phyloP scores from a whole-genome alignment of 2,888 invertebrate genomes.

The Eueremaeus valkanovi region DNA sequence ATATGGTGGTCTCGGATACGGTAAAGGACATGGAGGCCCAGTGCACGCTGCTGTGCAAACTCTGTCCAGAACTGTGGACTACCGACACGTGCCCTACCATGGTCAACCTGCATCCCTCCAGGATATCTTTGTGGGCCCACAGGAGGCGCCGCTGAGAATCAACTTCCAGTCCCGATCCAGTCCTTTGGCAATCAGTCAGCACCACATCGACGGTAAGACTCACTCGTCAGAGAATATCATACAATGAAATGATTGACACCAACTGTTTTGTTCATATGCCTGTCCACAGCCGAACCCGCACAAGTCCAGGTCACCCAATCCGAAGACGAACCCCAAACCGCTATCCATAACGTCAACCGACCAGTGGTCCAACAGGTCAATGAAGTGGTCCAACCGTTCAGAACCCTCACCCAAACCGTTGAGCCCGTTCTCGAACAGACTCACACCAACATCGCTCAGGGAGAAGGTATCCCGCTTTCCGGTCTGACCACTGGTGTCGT shows the following conservation, averaged over 20 bases:
- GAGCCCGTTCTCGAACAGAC: conserved; percentile 31
- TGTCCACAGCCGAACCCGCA: conserved; percentile 26
- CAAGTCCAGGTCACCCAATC: conserved; percentile 25
- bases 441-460: conserved; percentile 27
- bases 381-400: conserved; percentile 33
- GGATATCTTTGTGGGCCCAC: conserved; percentile 19
- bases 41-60: neutral
- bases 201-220: conserved; percentile 35
- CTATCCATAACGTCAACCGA: conserved; percentile 13
- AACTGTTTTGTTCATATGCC: neutral
- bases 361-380: conserved; percentile 31
- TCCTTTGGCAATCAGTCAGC: conserved; percentile 17
- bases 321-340: conserved; percentile 34
- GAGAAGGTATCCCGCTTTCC: conserved; percentile 8
- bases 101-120: conserved; percentile 15
- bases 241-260: neutral
- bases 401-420: conserved; percentile 25
- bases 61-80: conserved; percentile 13
- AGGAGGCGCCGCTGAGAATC: conserved; percentile 19
- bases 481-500: conserved; percentile 14
- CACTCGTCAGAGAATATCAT: too few relatives aligned
- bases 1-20: neutral
- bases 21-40: neutral
- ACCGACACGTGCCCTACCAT: neutral
- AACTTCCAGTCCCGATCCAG: conserved; percentile 35